Evolutionary conservation across 2,888 invertebrate species (phyloP).

Genomic region (Hyalella azteca): DNA sequence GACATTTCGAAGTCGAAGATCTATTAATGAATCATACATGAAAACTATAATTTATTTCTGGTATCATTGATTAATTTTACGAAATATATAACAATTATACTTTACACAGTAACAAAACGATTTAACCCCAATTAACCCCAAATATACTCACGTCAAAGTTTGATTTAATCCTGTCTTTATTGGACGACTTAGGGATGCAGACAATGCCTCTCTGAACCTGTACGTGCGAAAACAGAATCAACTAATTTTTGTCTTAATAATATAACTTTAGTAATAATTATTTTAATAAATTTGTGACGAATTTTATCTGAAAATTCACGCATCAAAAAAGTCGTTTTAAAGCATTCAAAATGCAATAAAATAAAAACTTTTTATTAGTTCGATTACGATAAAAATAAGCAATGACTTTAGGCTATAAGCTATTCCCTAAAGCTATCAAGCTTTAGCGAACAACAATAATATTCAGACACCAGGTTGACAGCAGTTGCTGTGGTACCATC

Average conservation of each 20-base stretch:
- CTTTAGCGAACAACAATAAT: no score
- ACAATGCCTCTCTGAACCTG: slow-evolving; percentile 72
- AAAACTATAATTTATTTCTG: no score
- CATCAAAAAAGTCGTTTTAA: neutral
- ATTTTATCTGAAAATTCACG: neutral
- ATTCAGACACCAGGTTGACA: neutral
- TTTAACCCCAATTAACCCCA: neutral
- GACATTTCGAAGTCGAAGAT: slow-evolving; percentile 73
- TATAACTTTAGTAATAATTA: neutral
- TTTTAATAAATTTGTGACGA: neutral
- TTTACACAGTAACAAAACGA: neutral
- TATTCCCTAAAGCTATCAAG: neutral
- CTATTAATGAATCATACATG: no score
- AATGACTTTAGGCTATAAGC: neutral
- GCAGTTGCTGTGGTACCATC: neutral
- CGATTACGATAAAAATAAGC: neutral
- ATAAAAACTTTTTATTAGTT: neutral
- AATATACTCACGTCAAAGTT: slow-evolving; percentile 64
- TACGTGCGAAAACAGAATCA: neutral
- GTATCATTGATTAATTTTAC: no score
- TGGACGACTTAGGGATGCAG: slow-evolving; percentile 85
- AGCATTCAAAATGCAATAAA: no score
- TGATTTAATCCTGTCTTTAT: slow-evolving; percentile 73
- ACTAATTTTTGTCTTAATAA: neutral
- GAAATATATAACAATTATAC: no score